Conservation (phyloP, 2,797 vertebrate species). For the Aulostomus chinensis region DNA sequence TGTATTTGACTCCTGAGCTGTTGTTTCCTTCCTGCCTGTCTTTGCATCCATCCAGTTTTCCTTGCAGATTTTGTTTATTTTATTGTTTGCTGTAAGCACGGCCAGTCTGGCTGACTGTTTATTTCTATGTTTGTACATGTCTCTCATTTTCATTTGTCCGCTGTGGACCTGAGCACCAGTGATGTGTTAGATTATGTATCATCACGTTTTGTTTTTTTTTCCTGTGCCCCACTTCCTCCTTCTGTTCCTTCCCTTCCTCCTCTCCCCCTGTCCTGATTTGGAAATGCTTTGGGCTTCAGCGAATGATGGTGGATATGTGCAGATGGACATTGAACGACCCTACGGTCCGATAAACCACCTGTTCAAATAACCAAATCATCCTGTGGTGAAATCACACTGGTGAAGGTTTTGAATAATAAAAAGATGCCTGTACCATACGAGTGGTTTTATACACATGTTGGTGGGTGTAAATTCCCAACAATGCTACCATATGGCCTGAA, state of each 20-base stretch:
- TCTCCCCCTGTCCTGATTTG: constrained; percentile 76
- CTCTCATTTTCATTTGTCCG: constrained; percentile 41
- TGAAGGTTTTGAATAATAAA: constrained; percentile 22
- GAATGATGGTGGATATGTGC: constrained; percentile 51
- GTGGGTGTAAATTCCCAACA: constrained; percentile 32
- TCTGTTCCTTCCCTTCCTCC: constrained; percentile 61
- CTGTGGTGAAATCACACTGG: constrained; percentile 19
- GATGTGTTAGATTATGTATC: constrained; percentile 52
- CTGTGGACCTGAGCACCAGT: constrained; percentile 41
- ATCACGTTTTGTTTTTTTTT: constrained; percentile 25
- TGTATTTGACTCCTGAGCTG: constrained; percentile 39
- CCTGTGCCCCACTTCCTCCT: constrained; percentile 63
- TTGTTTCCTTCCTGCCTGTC: constrained; percentile 47
- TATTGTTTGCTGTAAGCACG: constrained; percentile 31
- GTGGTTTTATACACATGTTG: too few species aligned
- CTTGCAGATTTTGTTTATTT: constrained; percentile 36
- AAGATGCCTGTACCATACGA: constrained; percentile 25
- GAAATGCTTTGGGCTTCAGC: constrained; percentile 76
- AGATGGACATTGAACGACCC: constrained; percentile 23
- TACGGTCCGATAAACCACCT: constrained; percentile 16
- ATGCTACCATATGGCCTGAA: constrained; percentile 19
- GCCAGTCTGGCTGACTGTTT: constrained; percentile 45
- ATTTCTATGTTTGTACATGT: constrained; percentile 43
- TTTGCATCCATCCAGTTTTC: constrained; percentile 45
- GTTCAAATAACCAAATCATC: constrained; percentile 8